phyloP scores from a whole-genome alignment of 2,113 vertebrate species.

The Psilopsiagon aurifrons region DNA sequence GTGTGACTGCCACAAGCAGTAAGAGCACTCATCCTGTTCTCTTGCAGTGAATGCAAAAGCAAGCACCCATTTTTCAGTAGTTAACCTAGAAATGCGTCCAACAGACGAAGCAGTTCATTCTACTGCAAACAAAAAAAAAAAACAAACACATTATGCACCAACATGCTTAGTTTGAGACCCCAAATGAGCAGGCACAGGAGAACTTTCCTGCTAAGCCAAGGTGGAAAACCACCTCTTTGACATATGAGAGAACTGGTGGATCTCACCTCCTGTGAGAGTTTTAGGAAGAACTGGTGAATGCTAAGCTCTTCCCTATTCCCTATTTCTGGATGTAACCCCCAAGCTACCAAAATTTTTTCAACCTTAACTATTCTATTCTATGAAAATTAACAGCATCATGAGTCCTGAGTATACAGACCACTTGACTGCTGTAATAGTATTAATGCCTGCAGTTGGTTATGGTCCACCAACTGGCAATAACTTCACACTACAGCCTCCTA shows the following conservation, averaged over 20 bases:
- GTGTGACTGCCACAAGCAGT: fast-evolving
- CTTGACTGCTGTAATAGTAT: not conserved
- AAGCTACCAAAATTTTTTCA: not conserved
- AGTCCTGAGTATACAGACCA: not conserved
- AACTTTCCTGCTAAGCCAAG: not conserved
- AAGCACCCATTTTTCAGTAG: not conserved
- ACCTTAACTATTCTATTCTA: no score
- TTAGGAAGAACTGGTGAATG: not conserved
- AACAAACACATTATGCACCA: no score
- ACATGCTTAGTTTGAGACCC: not conserved
- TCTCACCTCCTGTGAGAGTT: not conserved
- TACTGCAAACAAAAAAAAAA: not conserved
- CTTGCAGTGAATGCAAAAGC: not conserved
- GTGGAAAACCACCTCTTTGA: not conserved
- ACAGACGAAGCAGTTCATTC: not conserved
- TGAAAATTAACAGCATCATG: not conserved
- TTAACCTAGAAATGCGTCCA: not conserved
- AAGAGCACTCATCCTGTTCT: not conserved
- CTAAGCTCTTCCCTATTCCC: not conserved
- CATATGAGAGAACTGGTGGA: not conserved
- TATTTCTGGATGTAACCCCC: not conserved
- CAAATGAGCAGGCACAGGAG: not conserved
- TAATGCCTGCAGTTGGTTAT: not conserved
- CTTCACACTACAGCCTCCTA: not conserved
- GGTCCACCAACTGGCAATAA: not conserved